Percentiles rank a stretch among this genome's conserved stretches.
Evolutionary conservation across 1,140 invertebrate species (phyloP).

Genomic region (Drosophila rufa): DNA sequence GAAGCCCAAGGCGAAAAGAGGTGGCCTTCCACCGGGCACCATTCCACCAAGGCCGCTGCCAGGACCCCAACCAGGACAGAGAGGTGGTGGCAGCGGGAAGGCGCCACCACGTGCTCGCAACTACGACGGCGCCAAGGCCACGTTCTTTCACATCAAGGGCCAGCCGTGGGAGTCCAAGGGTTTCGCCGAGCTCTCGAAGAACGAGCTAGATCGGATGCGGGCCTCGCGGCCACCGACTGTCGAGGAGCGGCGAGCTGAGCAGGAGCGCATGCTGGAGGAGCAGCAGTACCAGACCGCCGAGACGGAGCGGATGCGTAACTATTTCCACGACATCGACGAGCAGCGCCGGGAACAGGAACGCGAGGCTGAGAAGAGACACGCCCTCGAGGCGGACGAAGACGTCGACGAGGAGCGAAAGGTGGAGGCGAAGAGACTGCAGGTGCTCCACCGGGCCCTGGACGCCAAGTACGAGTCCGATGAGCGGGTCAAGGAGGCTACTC

Average conservation of each 20-base stretch:
- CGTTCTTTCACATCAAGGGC: conserved; percentile 63
- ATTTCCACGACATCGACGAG: conserved; percentile 60
- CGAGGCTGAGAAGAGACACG: conserved; percentile 41
- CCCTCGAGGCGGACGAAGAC: conserved; percentile 54
- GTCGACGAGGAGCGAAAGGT: conserved; percentile 39
- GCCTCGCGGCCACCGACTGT: conserved; percentile 27
- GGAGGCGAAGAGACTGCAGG: conserved; percentile 58
- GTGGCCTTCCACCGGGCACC: conserved; percentile 54
- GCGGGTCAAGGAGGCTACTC: conserved; percentile 51
- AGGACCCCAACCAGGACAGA: neutral
- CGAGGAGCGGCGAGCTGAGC: conserved; percentile 55
- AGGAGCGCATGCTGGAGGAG: conserved; percentile 53
- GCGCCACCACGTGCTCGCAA: conserved; percentile 21
- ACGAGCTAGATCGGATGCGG: conserved; percentile 57
- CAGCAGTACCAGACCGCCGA: conserved; percentile 52
- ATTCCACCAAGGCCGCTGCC: conserved; percentile 15
- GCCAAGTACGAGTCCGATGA: conserved; percentile 57
- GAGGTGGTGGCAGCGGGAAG: conserved; percentile 21
- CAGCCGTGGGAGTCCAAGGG: conserved; percentile 66
- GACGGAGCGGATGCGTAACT: conserved; percentile 52
- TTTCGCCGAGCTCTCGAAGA: conserved; percentile 38
- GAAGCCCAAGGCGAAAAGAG: conserved; percentile 9
- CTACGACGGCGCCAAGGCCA: conserved; percentile 56
- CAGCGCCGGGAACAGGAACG: conserved; percentile 55
- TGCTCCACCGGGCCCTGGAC: conserved; percentile 26